Evolutionary conservation across 1,140 invertebrate species (phyloP).

Genomic region (Aphaenogaster ashmeadi): DNA sequence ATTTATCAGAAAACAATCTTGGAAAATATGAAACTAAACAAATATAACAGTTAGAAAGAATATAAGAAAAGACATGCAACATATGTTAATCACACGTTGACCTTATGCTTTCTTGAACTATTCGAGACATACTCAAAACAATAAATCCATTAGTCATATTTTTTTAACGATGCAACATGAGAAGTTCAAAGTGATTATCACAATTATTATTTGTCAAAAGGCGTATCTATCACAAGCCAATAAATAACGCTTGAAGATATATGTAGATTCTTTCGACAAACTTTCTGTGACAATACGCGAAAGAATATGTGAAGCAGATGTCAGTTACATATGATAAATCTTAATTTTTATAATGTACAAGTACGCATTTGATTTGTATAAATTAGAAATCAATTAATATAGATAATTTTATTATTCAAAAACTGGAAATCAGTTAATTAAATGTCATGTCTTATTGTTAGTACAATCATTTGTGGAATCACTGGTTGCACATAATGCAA

Average conservation of each 20-base stretch:
- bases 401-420: background rate
- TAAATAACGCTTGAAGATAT: background rate
- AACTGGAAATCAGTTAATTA: background rate
- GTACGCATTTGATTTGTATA: background rate
- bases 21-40: background rate
- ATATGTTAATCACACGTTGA: too few species aligned
- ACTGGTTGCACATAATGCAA: too few species aligned
- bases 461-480: background rate
- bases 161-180: too few species aligned
- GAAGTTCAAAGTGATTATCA: background rate
- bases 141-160: too few species aligned
- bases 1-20: background rate
- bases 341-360: too few species aligned
- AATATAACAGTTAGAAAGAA: too few species aligned
- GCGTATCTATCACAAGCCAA: background rate
- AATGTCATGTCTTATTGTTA: background rate
- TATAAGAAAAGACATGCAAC: too few species aligned
- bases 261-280: background rate
- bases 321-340: too few species aligned
- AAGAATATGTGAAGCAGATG: background rate
- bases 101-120: too few species aligned
- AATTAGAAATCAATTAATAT: background rate
- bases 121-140: too few species aligned
- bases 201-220: background rate
- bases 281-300: background rate